These are phyloP conservation scores for Siniperca scherzeri DNA, from an alignment of 2,797 vertebrate species.

Conservation along the genomic window DNA sequence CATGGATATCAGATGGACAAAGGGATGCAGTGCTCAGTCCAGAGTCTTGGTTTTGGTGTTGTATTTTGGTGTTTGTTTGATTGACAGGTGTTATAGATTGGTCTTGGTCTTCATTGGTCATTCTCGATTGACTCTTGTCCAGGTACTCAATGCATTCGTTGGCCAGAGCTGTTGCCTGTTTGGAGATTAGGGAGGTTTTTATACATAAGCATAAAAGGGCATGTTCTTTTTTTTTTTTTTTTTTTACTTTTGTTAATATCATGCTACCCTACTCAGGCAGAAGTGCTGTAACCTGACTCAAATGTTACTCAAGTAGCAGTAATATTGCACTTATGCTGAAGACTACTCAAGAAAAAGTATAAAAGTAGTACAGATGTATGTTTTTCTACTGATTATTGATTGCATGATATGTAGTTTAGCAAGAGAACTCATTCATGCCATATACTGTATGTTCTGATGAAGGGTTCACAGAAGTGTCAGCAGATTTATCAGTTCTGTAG, in stretches of 20 bases:
- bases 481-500: background rate
- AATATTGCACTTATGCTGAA: background rate
- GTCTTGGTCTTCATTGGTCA: slow-evolving; percentile 48
- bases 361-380: background rate
- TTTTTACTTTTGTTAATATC: background rate
- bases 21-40: background rate
- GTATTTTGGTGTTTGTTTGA: slow-evolving; percentile 40
- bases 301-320: background rate
- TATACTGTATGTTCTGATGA: background rate
- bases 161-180: slow-evolving; percentile 87
- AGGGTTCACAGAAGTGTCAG: background rate
- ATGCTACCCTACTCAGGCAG: background rate
- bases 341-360: background rate
- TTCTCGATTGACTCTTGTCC: slow-evolving; percentile 64
- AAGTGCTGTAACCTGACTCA: background rate
- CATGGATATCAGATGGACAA: slow-evolving; percentile 23
- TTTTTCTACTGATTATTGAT: background rate
- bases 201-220: background rate
- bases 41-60: slow-evolving; percentile 45
- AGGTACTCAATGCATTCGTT: slow-evolving; percentile 85
- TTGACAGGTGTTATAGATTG: slow-evolving; percentile 23
- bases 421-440: background rate
- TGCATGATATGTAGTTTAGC: background rate
- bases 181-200: slow-evolving; percentile 34
- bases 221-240: background rate